phyloP scores from a whole-genome alignment of 2,113 vertebrate genomes.

The Caranx melampygus region DNA sequence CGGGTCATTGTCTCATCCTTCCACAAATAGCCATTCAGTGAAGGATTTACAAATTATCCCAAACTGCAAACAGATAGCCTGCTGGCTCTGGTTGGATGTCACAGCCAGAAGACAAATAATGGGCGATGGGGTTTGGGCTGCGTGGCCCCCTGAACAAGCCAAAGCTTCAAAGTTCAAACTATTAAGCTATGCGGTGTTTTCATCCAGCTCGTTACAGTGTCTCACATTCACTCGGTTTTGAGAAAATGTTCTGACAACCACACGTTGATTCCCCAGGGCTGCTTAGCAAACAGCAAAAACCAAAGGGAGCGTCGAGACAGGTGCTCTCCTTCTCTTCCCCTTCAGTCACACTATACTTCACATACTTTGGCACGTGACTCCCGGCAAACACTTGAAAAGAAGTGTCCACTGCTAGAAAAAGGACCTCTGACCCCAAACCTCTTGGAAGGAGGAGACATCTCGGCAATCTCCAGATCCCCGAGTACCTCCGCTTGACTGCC shows the following conservation, averaged over 20 bases:
- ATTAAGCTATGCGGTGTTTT: slow-evolving; percentile 39
- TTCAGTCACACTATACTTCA: slow-evolving; percentile 30
- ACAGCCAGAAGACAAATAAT: slow-evolving; percentile 50
- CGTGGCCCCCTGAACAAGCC: slow-evolving; percentile 26
- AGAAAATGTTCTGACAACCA: slow-evolving; percentile 61
- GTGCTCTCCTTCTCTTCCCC: slow-evolving; percentile 36
- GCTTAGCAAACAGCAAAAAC: slow-evolving; percentile 32
- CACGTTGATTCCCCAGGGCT: slow-evolving; percentile 41
- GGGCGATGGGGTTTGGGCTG: slow-evolving; percentile 30
- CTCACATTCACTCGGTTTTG: slow-evolving; percentile 55
- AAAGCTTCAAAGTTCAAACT: slow-evolving; percentile 54
- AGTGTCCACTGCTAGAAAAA: slow-evolving; percentile 26
- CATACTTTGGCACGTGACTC: slow-evolving; percentile 41
- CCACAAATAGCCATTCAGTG: slow-evolving; percentile 42
- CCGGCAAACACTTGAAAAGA: slow-evolving; percentile 43
- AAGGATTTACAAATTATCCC: slow-evolving; percentile 50
- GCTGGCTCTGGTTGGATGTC: slow-evolving; percentile 19
- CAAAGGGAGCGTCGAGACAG: slow-evolving; percentile 48
- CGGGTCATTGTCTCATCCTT: slow-evolving; percentile 1
- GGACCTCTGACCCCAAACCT: slow-evolving; percentile 32
- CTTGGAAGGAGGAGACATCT: slow-evolving; percentile 32
- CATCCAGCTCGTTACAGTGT: slow-evolving; percentile 31
- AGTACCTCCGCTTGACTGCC: slow-evolving; percentile 35
- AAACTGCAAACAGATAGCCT: slow-evolving; percentile 38
- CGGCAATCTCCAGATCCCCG: slow-evolving; percentile 30